Percentiles rank a stretch among this genome's conserved stretches.
Evolutionary conservation across 2,113 vertebrate genomes (phyloP).

Genomic region (Pelecanus crispus): DNA sequence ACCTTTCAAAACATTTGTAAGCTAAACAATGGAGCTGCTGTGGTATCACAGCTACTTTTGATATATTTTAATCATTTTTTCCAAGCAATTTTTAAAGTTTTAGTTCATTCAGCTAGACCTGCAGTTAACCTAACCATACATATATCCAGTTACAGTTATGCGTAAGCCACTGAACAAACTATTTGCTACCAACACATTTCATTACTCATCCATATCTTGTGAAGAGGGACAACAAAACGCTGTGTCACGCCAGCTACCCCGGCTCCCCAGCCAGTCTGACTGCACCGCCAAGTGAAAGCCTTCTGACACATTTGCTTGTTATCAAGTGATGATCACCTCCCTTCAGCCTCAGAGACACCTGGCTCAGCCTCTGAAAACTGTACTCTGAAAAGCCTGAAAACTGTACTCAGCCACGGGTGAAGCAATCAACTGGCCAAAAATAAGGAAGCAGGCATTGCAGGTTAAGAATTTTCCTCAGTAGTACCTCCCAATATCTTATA

Average conservation of each 20-base stretch:
- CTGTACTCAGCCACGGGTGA: fast-evolving
- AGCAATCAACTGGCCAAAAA: not conserved
- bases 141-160: not conserved
- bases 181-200: not conserved
- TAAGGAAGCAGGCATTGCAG: not conserved
- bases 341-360: not conserved
- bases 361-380: not conserved
- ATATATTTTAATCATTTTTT: not conserved
- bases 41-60: not conserved
- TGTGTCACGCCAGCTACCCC: not conserved
- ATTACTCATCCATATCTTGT: not conserved
- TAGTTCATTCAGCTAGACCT: not conserved
- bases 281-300: not conserved
- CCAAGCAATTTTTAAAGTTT: not conserved
- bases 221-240: not conserved
- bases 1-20: not conserved
- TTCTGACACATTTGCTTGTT: not conserved
- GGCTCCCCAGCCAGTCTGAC: not conserved
- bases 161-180: not conserved
- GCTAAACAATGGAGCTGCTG: not conserved
- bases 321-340: not conserved
- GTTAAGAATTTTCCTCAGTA: not conserved
- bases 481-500: not conserved
- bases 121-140: not conserved
- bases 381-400: not conserved